These are phyloP conservation scores for Corythucha ciliata DNA, from an alignment of 2,888 invertebrate species.

Conservation along the genomic window DNA sequence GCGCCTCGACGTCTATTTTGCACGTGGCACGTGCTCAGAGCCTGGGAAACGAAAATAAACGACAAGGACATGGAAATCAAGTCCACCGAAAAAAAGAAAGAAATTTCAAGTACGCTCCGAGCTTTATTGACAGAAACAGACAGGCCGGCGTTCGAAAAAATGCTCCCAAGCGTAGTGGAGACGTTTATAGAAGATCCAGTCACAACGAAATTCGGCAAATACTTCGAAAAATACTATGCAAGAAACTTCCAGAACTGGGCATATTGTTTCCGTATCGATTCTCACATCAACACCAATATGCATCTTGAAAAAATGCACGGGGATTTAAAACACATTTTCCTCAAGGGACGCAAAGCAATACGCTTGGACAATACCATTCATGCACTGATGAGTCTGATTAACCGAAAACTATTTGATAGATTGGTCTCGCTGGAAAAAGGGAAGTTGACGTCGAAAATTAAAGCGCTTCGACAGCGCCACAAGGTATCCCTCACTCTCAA, in stretches of 20 bases:
- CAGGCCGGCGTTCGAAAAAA: not conserved
- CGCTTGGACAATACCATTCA: constrained; percentile 23
- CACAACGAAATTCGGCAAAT: not conserved
- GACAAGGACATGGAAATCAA: not conserved
- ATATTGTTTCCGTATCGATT: constrained; percentile 29
- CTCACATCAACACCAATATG: constrained; percentile 35
- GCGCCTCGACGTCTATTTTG: constrained; percentile 30
- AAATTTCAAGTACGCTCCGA: not conserved
- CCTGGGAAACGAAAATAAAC: constrained; percentile 8
- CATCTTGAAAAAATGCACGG: constrained; percentile 33
- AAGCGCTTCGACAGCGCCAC: not conserved
- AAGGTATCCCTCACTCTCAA: not conserved
- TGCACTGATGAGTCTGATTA: constrained; percentile 2
- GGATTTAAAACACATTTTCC: constrained; percentile 28
- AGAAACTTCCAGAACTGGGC: constrained; percentile 17
- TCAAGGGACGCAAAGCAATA: constrained; percentile 28
- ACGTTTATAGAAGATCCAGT: not conserved
- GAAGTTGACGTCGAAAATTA: constrained; percentile 3
- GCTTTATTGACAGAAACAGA: constrained; percentile 6
- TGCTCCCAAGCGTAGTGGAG: not conserved
- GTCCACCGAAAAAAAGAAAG: not conserved
- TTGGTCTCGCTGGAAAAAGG: not conserved
- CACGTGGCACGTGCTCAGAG: constrained; percentile 35
- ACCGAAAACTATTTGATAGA: not conserved
- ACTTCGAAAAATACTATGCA: constrained; percentile 1